Conservation (phyloP, 2,113 vertebrate genomes). For the Notarius quadriscutis region DNA sequence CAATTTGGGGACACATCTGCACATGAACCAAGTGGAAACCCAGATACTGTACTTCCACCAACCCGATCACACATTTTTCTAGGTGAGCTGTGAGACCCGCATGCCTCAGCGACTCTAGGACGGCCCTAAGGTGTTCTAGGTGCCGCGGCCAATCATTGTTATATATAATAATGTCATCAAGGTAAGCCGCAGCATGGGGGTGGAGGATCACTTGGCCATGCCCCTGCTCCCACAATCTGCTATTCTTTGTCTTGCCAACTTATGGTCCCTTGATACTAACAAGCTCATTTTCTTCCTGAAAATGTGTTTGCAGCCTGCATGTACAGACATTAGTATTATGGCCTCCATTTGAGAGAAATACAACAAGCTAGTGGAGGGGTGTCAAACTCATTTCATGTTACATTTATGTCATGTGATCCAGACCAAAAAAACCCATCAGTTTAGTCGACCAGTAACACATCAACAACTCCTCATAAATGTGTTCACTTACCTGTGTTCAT, state of each 20-base stretch:
- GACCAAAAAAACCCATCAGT: background rate
- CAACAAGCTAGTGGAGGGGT: background rate
- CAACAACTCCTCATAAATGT: background rate
- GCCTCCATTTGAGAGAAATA: background rate
- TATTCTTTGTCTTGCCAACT: background rate
- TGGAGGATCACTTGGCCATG: too few species aligned
- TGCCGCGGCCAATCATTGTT: too few species aligned
- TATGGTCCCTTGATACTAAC: background rate
- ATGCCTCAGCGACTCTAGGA: too few species aligned
- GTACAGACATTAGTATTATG: background rate
- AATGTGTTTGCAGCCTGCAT: background rate
- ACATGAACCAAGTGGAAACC: too few species aligned
- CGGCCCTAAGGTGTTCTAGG: too few species aligned
- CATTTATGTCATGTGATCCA: background rate
- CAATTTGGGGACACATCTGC: too few species aligned
- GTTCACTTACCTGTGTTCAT: background rate
- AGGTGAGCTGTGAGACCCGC: too few species aligned
- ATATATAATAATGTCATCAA: too few species aligned
- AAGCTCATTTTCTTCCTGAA: background rate
- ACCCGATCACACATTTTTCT: too few species aligned
- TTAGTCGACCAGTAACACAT: background rate
- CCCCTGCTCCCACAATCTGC: background rate
- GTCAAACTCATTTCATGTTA: background rate
- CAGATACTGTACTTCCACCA: too few species aligned
- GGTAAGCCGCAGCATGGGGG: too few species aligned